Percentiles rank a stretch among this genome's conserved stretches.
Conservation (phyloP, 1,140 invertebrate genomes). For the Sitobion miscanthi region DNA sequence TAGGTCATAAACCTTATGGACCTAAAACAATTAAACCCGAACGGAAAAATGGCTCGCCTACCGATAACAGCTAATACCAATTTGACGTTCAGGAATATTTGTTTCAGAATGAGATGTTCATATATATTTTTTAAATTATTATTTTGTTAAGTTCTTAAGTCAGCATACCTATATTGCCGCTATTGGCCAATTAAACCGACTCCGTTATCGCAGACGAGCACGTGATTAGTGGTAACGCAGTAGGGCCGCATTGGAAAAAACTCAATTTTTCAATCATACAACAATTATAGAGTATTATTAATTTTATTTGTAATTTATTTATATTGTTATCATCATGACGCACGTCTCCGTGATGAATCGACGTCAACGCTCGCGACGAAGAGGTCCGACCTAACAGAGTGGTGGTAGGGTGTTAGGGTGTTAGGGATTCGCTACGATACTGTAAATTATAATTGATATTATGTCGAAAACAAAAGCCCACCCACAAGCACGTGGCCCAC, state of each 20-base stretch:
- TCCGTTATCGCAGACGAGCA: not conserved
- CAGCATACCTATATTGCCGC: not conserved
- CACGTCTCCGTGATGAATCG: not conserved
- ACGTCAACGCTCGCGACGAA: not conserved
- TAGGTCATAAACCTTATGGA: constrained; percentile 7
- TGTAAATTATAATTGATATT: not conserved
- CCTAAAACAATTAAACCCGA: not conserved
- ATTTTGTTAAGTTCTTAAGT: not conserved
- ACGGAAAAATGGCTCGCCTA: not conserved
- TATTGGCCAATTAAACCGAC: constrained; percentile 3
- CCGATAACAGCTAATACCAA: not conserved
- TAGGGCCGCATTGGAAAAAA: not conserved
- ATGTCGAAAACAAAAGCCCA: not conserved
- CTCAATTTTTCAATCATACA: not conserved
- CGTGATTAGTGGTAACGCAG: not conserved
- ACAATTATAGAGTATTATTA: not conserved
- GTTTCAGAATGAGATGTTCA: not conserved
- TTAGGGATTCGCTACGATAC: not conserved
- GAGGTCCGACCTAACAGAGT: not conserved
- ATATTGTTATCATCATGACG: not conserved
- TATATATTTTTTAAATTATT: not conserved
- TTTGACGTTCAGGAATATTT: not conserved
- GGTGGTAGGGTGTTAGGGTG: not conserved
- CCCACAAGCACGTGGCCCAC: not conserved
- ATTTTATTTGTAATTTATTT: not conserved